Conservation (phyloP, 2,888 invertebrate species). For the Ashinkailepas kermadecensis region DNA sequence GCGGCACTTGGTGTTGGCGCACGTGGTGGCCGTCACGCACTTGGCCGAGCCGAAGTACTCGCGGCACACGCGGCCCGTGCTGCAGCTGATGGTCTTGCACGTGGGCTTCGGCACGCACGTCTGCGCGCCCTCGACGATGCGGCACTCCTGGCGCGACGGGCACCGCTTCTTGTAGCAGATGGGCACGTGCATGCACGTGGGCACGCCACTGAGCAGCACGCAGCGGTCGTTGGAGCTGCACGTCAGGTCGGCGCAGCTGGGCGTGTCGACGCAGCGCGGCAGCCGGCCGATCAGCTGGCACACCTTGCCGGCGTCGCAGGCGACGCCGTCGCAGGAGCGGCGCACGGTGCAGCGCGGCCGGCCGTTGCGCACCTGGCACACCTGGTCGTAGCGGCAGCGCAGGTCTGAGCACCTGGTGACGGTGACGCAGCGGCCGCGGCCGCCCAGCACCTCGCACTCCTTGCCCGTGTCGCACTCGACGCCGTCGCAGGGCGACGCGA, state of each 20-base stretch:
- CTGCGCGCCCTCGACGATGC: not conserved
- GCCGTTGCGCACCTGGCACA: not conserved
- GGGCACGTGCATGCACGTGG: not conserved
- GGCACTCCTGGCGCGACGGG: not conserved
- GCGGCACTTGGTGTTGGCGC: not conserved
- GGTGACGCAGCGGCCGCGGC: not conserved
- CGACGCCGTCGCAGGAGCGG: conserved; percentile 4
- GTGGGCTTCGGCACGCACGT: not conserved
- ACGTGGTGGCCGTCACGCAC: conserved; percentile 4
- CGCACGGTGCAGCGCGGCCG: not conserved
- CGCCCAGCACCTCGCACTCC: not conserved
- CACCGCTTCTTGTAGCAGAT: conserved; percentile 3
- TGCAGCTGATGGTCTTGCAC: not conserved
- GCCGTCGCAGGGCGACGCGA: not conserved
- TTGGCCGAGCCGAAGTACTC: conserved; percentile 12
- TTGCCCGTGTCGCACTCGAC: not conserved
- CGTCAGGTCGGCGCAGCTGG: not conserved
- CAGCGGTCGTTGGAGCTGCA: conserved; percentile 4
- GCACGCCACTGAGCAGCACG: not conserved
- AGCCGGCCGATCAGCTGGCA: not conserved
- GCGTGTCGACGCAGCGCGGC: not conserved
- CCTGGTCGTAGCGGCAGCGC: conserved; percentile 16
- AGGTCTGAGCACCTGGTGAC: not conserved
- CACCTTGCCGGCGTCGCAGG: not conserved
- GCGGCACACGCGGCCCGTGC: not conserved